Evolutionary conservation across 2,113 vertebrate species (phyloP), one percentile per base, ranked within the genome.

Genomic region (Probosciger aterrimus): DNA sequence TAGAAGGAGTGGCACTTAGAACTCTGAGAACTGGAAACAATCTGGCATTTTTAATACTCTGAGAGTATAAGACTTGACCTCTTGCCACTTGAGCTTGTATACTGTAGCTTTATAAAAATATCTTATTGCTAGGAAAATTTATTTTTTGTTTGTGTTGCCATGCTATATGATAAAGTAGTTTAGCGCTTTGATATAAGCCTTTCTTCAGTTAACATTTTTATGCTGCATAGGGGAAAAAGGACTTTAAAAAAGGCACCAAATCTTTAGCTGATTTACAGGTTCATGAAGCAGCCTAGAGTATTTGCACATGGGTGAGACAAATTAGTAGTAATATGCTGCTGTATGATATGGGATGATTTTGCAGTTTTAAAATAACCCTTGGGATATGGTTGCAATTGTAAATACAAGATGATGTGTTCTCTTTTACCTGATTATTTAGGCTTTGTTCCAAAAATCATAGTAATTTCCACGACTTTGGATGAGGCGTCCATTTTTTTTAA

Each of bases 341-440:
- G 70, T 93, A 35, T 84, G 84, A 81, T 91, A 70, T 33, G 43
- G 46, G 39, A 59, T 91, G 65, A 82, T 93, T 91, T 89, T 82
- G 39, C 39, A 96, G 67, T 23, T 96, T 93, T 55, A 76, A 85
- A 94, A 79, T 85, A 79, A 85, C 77, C 43, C 78, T 76, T 55
- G 55, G 75, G 85, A 89, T 35, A 47, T 50, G 50, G 31, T 46
- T 83, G 83, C 55, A 83, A 55, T 89, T 92, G 47, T 84, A 89
- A 89, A 89, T 82, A 79, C 86, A 81, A 82, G 74, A 75, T 14
- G 33, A 57, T 89, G 82, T 3, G 15, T 94, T 96, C 70, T 86
- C 62, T 23, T 89, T 92, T 57, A 79, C 81, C 53, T 91, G 77
- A 78, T 95, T 89, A 37, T 85, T 95, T 95, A 89, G 94, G 84